Evolutionary conservation across 2,888 invertebrate genomes (phyloP).

Genomic region (Pollenia amentaria): DNA sequence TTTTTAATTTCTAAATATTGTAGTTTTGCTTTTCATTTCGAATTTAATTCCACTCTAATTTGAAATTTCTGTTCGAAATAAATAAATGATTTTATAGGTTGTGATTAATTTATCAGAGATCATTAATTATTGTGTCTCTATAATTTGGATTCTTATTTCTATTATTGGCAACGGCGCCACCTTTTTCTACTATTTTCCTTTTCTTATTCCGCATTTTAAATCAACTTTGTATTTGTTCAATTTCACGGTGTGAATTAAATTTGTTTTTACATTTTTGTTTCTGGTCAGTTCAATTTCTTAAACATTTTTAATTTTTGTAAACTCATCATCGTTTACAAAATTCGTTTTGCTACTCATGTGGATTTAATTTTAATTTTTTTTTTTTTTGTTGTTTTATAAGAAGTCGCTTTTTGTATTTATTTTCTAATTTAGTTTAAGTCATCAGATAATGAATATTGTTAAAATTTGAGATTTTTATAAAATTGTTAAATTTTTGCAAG

Average conservation of each 20-base stretch:
- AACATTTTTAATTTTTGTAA: conserved; percentile 38
- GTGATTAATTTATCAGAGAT: conserved; percentile 78
- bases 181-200: conserved; percentile 35
- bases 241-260: conserved; percentile 77
- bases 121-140: conserved; percentile 79
- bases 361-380: conserved; percentile 53
- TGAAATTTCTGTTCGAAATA: background rate
- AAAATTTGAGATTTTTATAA: conserved; percentile 40
- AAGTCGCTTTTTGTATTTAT: conserved; percentile 14
- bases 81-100: conserved; percentile 22
- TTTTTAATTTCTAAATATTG: conserved; percentile 40
- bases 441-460: conserved; percentile 57
- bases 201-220: conserved; percentile 25
- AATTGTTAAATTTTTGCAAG: background rate
- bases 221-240: conserved; percentile 76
- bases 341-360: conserved; percentile 77
- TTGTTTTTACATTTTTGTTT: conserved; percentile 58
- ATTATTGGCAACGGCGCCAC: conserved; percentile 72
- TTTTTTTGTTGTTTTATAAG: background rate
- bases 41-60: background rate
- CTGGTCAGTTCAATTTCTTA: conserved; percentile 47
- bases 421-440: conserved; percentile 49
- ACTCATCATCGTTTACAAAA: conserved; percentile 74
- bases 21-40: background rate
- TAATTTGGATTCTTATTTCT: conserved; percentile 49